Evolutionary conservation across 2,888 invertebrate genomes (phyloP).

Genomic region (Ophraella communa): DNA sequence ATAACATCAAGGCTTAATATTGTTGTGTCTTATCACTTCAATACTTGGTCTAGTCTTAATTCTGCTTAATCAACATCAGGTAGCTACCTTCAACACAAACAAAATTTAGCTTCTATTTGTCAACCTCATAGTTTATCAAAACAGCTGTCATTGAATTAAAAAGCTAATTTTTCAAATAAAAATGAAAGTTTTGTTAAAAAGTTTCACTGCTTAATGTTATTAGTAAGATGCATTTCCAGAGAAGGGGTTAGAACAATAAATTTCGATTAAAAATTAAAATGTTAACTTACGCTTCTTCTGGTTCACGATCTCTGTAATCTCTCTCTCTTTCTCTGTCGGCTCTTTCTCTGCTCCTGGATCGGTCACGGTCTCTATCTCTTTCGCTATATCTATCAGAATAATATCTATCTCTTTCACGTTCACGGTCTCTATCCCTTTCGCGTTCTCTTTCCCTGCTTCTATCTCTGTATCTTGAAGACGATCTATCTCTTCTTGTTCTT

Average conservation of each 20-base stretch:
- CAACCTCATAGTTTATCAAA: too few species aligned
- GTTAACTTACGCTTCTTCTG: conserved; percentile 76
- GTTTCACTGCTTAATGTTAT: too few species aligned
- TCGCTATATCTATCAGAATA: conserved; percentile 64
- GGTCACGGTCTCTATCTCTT: conserved; percentile 63
- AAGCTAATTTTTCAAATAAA: too few species aligned
- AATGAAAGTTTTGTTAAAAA: too few species aligned
- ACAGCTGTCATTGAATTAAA: too few species aligned
- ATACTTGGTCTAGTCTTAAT: too few species aligned
- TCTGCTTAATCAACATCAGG: too few species aligned
- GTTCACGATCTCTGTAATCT: conserved; percentile 78
- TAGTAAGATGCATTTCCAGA: background rate
- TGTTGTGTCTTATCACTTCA: too few species aligned
- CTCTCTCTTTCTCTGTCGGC: conserved; percentile 71
- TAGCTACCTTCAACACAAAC: too few species aligned
- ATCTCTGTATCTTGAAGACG: conserved; percentile 62
- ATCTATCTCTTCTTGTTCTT: conserved; percentile 56
- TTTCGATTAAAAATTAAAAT: conserved; percentile 1
- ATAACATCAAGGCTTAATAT: too few species aligned
- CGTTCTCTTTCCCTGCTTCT: conserved; percentile 66
- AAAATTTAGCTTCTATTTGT: too few species aligned
- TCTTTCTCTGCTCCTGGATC: conserved; percentile 65
- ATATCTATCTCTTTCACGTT: conserved; percentile 62
- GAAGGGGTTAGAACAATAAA: background rate
- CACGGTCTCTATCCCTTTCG: conserved; percentile 64